Evolutionary conservation across 2,113 vertebrate species (phyloP), one percentile per base, ranked within the genome.

Genomic region (Plotosus lineatus): DNA sequence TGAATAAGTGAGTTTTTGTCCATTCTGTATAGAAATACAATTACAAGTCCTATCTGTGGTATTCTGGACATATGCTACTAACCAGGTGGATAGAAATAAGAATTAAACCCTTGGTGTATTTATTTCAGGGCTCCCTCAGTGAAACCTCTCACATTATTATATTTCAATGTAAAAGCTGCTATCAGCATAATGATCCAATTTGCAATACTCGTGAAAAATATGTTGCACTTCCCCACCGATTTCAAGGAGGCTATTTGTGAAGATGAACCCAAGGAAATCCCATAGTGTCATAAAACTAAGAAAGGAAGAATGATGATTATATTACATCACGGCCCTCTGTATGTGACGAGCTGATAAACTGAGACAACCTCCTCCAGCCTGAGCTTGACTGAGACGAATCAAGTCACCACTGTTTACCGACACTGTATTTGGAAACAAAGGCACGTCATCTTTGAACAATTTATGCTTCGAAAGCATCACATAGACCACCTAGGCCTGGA

Each of bases 341-440:
- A 44, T 9, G 46, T 51, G 28, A 51, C 50, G 69, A 73, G 69
- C 26, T 17, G 15, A 68, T 71, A 42, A 46, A n/a, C 38, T 10
- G 66, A 19, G 78, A 56, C n/a, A 17, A 48, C 40, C 60, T 33
- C 38, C 38, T 69, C 65, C 21, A 56, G 50, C 31, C 46, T 55
- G 48, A 78, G 65, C 63, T 68, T 46, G 38, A 69, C 77, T 56
- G 38, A 69, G 50, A 58, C 53, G n/a, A 71, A 6, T 28, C 9
- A 48, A 69, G 56, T 38, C 36, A 80, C 28, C 66, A 7, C 77
- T 80, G 9, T 84, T 61, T 68, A 46, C 48, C 71, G 73, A 65
- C 73, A 81, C 84, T 75, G 68, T 51, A 50, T 77, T 80, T 82
- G 77, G 68, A 85, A 84, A 81, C 83, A 86, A 88, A 88, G 87